A percentile compares a stretch with the other conserved stretches of the same genome.
phyloP scores from a whole-genome alignment of 2,888 invertebrate genomes.

The Thymelicus lineola region DNA sequence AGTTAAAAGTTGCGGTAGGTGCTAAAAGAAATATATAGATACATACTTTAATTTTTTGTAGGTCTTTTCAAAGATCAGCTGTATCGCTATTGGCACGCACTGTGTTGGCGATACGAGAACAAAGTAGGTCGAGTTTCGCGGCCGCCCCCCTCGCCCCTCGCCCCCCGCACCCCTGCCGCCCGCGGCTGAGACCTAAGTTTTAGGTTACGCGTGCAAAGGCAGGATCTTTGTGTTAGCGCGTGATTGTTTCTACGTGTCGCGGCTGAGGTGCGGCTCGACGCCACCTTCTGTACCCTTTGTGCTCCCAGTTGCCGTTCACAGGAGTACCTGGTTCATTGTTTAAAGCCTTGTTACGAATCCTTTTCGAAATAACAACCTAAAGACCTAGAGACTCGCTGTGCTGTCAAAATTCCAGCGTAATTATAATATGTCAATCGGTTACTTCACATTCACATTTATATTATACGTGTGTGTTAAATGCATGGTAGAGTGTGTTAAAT shows the following conservation, averaged over 20 bases:
- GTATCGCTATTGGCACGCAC: too few relatives aligned
- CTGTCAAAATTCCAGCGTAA: background rate
- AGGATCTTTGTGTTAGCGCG: slow-evolving; percentile 17
- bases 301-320: background rate
- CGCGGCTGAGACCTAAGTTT: slow-evolving; percentile 1
- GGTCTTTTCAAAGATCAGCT: background rate
- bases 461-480: too few relatives aligned
- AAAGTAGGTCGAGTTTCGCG: slow-evolving; percentile 4
- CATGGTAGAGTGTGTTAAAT: too few relatives aligned
- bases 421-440: too few relatives aligned
- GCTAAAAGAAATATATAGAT: too few relatives aligned
- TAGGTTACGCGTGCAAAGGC: slow-evolving; percentile 20
- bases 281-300: slow-evolving; percentile 17
- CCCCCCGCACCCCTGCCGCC: background rate
- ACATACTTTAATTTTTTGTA: too few relatives aligned
- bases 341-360: background rate
- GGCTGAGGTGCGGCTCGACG: slow-evolving; percentile 5
- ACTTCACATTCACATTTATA: too few relatives aligned
- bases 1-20: too few relatives aligned
- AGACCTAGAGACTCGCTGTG: background rate
- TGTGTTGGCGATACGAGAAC: background rate
- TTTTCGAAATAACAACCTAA: background rate
- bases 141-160: too few relatives aligned
- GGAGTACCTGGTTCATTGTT: background rate
- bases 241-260: slow-evolving; percentile 20